Conservation (phyloP, 2,888 invertebrate species). For the Xanthia icteritia region DNA sequence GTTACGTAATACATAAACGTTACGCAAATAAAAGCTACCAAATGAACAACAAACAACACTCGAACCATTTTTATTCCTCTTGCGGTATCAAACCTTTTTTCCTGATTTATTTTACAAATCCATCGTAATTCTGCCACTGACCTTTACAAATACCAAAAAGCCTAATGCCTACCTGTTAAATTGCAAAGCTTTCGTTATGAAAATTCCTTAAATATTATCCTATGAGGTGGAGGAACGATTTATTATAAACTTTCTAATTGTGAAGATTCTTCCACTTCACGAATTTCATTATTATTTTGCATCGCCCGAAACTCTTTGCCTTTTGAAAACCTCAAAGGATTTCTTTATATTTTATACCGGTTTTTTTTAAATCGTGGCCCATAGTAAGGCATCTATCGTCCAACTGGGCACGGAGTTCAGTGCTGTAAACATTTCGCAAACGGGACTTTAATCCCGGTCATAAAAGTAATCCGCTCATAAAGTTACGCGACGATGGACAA, state of each 20-base stretch:
- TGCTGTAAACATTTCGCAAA: constrained; percentile 89
- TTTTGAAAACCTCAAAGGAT: constrained; percentile 46
- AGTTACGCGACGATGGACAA: constrained; percentile 90
- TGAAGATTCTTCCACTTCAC: constrained; percentile 57
- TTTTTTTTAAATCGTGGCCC: constrained; percentile 47
- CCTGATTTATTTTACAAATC: constrained; percentile 64
- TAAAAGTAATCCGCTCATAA: constrained; percentile 90
- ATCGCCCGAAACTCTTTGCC: constrained; percentile 39
- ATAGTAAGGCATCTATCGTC: constrained; percentile 62
- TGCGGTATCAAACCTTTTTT: constrained; percentile 46
- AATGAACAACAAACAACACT: constrained; percentile 53
- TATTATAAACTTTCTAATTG: constrained; percentile 78
- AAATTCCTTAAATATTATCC: constrained; percentile 79
- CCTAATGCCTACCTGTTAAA: constrained; percentile 74
- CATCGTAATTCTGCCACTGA: constrained; percentile 67
- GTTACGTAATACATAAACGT: constrained; percentile 34
- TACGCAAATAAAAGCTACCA: constrained; percentile 40
- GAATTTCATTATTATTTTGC: constrained; percentile 61
- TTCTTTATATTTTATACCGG: constrained; percentile 54
- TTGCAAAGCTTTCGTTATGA: constrained; percentile 79
- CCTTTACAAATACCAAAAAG: constrained; percentile 72
- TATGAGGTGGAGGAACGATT: constrained; percentile 75
- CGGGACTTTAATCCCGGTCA: constrained; percentile 88
- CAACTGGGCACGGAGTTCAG: constrained; percentile 80
- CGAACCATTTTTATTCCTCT: constrained; percentile 35